Evolutionary conservation across 64 coral and sea anemone species (phyloP), one percentile per base, ranked within the genome.

Genomic region (Trachythela sp.): DNA sequence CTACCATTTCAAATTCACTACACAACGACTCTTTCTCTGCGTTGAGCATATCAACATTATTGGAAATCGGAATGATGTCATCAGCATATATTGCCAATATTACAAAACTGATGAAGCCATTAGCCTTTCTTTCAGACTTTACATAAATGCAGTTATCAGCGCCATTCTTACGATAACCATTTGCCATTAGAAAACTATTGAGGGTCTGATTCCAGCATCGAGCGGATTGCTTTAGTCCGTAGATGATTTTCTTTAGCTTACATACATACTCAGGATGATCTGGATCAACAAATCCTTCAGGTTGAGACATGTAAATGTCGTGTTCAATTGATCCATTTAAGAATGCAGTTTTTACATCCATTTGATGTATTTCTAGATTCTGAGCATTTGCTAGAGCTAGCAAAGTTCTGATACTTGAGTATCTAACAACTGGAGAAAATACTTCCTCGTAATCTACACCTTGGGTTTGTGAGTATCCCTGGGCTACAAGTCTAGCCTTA

Each of bases 81-180:
- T n/a, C n/a, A n/a, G n/a, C n/a, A n/a, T n/a, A n/a, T n/a, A n/a
- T n/a, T n/a, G n/a, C n/a, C n/a, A n/a, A n/a, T n/a, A n/a, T n/a
- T n/a, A n/a, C n/a, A n/a, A n/a, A n/a, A n/a, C n/a, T n/a, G n/a
- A n/a, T n/a, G n/a, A n/a, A n/a, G n/a, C n/a, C n/a, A n/a, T n/a
- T n/a, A n/a, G n/a, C n/a, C n/a, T n/a, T n/a, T n/a, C n/a, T n/a
- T n/a, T n/a, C n/a, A n/a, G n/a, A n/a, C n/a, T 88, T 70, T 14
- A 88, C 86, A 41, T 88, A 88, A 2, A 88, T 26, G 58, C 87
- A 71, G 1, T 54, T 40, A 88, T 88, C 87, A 70, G 87, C 87
- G 40, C 58, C 87, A 30, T 39, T 72, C 70, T 87, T 72, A 8
- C 60, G 7, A 39, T 88, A 88, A 70, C 70, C 54, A 70, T 31